These are phyloP conservation scores for Celastrina argiolus DNA, from an alignment of 2,888 invertebrate species.

Conservation along the genomic window DNA sequence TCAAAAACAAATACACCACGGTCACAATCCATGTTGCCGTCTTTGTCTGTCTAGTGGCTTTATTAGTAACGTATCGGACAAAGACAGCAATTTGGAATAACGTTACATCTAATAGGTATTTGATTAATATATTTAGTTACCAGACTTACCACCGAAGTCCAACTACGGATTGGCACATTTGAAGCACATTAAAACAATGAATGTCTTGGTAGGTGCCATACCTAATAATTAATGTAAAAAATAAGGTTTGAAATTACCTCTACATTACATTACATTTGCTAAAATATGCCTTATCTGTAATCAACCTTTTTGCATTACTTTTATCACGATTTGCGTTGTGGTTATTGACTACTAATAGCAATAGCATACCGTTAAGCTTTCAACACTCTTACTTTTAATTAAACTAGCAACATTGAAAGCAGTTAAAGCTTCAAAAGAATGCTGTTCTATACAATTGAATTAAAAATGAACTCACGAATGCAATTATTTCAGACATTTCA, in stretches of 20 bases:
- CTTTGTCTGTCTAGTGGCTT: too few relatives aligned
- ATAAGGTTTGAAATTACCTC: neutral
- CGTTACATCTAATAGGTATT: too few relatives aligned
- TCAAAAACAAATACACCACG: too few relatives aligned
- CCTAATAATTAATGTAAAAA: too few relatives aligned
- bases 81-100: too few relatives aligned
- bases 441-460: constrained; percentile 20
- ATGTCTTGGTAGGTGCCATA: too few relatives aligned
- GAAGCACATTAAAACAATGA: too few relatives aligned
- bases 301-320: neutral
- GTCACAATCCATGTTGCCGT: too few relatives aligned
- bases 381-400: constrained; percentile 1
- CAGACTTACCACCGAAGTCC: too few relatives aligned
- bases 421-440: constrained; percentile 7
- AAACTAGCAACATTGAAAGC: constrained; percentile 14
- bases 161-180: neutral
- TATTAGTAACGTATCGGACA: too few relatives aligned
- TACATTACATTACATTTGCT: too few relatives aligned
- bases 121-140: neutral
- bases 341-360: neutral
- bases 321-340: neutral
- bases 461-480: constrained; percentile 21
- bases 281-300: neutral
- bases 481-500: constrained; percentile 23
- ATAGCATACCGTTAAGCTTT: neutral